A percentile compares a stretch with the other conserved stretches of the same genome.
phyloP scores from a whole-genome alignment of 2,888 invertebrate genomes.

The Sarcophaga carnaria region DNA sequence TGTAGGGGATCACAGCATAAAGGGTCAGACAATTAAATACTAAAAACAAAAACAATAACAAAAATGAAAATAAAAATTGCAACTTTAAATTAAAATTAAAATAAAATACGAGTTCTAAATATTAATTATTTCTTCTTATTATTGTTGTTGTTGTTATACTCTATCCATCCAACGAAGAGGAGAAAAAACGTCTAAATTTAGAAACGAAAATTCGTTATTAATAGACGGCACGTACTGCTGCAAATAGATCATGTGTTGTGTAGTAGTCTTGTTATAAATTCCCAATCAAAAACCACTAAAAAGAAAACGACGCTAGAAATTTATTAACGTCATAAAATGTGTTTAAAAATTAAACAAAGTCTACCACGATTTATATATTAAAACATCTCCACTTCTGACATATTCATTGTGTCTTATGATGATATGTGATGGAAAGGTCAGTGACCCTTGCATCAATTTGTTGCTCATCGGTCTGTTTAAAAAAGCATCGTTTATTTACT shows the following conservation, averaged over 20 bases:
- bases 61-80: not conserved
- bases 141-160: too few species aligned
- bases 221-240: not conserved
- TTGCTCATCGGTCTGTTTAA: too few species aligned
- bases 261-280: not conserved
- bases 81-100: not conserved
- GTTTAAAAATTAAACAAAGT: too few species aligned
- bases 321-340: too few species aligned
- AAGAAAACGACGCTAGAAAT: not conserved
- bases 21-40: conserved; percentile 57
- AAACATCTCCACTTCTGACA: too few species aligned
- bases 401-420: too few species aligned
- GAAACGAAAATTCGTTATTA: not conserved
- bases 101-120: conserved; percentile 26
- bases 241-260: not conserved
- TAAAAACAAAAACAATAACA: conserved; percentile 7
- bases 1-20: conserved; percentile 41
- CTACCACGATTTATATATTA: too few species aligned
- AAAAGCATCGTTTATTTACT: too few species aligned
- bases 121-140: conserved; percentile 21
- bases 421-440: too few species aligned
- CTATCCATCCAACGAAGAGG: too few species aligned
- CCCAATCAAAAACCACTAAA: not conserved
- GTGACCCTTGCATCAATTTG: too few species aligned
- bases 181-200: not conserved